Evolutionary conservation across 2,113 vertebrate species (phyloP).

Genomic region (Campylomormyrus tamandua): DNA sequence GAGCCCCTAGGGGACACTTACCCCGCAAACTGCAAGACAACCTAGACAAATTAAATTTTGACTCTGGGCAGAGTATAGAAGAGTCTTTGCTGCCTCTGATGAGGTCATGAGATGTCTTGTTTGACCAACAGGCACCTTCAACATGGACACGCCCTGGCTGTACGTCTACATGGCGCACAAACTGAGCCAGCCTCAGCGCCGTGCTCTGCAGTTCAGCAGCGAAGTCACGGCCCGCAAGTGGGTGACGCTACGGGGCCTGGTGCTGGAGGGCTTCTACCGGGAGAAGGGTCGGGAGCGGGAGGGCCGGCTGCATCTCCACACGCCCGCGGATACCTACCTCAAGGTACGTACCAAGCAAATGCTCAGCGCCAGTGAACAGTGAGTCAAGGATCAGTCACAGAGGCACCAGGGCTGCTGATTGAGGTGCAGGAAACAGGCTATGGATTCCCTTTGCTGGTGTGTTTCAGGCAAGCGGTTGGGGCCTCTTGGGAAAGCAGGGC

Average conservation of each 20-base stretch:
- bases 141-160: slow-evolving; percentile 73
- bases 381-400: neutral
- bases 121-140: slow-evolving; percentile 60
- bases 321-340: slow-evolving; percentile 62
- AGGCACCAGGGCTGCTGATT: neutral
- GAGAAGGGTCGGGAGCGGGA: slow-evolving; percentile 58
- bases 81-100: neutral
- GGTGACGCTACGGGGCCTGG: slow-evolving; percentile 61
- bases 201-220: slow-evolving; percentile 50
- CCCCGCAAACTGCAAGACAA: neutral
- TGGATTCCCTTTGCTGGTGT: neutral
- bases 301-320: slow-evolving; percentile 63
- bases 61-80: neutral
- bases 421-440: neutral
- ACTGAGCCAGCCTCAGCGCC: slow-evolving; percentile 58
- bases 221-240: slow-evolving; percentile 67
- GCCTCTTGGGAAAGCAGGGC: slow-evolving; percentile 49
- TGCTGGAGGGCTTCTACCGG: slow-evolving; percentile 61
- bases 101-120: neutral
- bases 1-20: neutral
- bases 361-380: neutral
- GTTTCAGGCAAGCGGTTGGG: slow-evolving; percentile 60
- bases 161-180: slow-evolving; percentile 62
- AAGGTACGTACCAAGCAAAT: slow-evolving; percentile 43
- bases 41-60: neutral